phyloP scores from a whole-genome alignment of 2,797 vertebrate species.

The Fundulus diaphanus region DNA sequence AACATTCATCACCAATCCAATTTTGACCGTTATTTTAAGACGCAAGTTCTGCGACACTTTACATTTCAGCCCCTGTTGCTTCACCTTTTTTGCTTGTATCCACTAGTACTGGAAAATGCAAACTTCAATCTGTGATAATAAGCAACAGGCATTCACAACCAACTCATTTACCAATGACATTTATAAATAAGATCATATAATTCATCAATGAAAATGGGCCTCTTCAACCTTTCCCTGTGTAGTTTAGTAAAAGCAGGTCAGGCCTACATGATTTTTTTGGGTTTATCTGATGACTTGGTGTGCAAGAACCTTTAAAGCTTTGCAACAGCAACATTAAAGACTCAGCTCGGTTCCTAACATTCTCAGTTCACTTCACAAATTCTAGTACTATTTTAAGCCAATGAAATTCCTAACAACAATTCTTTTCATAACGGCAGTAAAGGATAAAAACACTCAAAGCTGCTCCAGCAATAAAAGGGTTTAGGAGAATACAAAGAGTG shows the following conservation, averaged over 20 bases:
- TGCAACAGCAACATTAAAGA: constrained; percentile 60
- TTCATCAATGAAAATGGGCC: constrained; percentile 71
- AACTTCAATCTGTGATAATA: constrained; percentile 53
- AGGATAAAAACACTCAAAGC: constrained; percentile 6
- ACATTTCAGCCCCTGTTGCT: too few relatives aligned
- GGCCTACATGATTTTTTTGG: constrained; percentile 45
- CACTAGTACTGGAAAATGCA: constrained; percentile 33
- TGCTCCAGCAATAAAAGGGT: neutral
- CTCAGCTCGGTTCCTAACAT: constrained; percentile 36
- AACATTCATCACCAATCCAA: too few relatives aligned
- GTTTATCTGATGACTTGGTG: constrained; percentile 70
- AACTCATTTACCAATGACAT: constrained; percentile 58
- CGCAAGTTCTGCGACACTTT: too few relatives aligned
- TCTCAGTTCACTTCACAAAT: constrained; percentile 21
- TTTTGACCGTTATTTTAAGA: too few relatives aligned
- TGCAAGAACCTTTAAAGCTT: constrained; percentile 65
- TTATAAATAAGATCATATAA: constrained; percentile 71
- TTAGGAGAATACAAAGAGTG: neutral
- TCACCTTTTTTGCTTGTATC: constrained; percentile 7
- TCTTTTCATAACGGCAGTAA: constrained; percentile 3
- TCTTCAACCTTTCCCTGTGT: constrained; percentile 68
- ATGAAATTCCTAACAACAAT: neutral
- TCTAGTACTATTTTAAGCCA: constrained; percentile 24
- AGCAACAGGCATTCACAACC: constrained; percentile 56
- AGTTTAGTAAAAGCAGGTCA: constrained; percentile 71